Evolutionary conservation across 2,888 invertebrate species (phyloP).

Genomic region (Phragmatobia fuliginosa): DNA sequence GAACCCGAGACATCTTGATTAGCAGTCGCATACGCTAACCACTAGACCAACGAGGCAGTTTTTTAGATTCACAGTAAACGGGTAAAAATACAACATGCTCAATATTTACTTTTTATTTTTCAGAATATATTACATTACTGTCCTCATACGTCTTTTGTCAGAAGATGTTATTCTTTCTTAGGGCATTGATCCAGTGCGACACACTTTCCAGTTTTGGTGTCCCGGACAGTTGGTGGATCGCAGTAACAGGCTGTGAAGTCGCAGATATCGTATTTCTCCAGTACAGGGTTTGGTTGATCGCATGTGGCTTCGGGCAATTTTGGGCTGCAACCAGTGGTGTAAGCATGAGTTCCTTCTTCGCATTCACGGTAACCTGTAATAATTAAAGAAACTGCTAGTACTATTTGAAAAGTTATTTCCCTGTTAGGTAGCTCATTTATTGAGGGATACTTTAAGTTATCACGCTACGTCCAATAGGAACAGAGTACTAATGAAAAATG

Average conservation of each 20-base stretch:
- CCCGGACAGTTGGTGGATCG: constrained; percentile 63
- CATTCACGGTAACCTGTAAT: constrained; percentile 10
- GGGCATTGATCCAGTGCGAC: constrained; percentile 63
- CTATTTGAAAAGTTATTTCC: no score
- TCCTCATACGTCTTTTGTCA: neutral
- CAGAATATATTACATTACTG: neutral
- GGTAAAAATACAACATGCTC: neutral
- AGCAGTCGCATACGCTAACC: no score
- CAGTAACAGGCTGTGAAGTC: constrained; percentile 63
- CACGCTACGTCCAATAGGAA: no score
- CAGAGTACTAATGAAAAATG: no score
- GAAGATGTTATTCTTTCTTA: constrained; percentile 27
- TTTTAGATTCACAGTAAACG: no score
- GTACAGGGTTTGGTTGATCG: constrained; percentile 58
- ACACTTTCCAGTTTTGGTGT: constrained; percentile 58
- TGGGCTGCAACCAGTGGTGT: constrained; percentile 58
- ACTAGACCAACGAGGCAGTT: no score
- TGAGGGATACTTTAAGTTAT: no score
- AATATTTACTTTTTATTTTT: neutral
- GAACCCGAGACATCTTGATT: no score
- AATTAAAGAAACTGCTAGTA: no score
- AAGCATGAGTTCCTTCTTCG: constrained; percentile 58
- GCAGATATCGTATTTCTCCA: neutral
- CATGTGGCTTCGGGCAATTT: constrained; percentile 66
- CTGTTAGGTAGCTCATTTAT: no score